These are phyloP conservation scores for Bimastos eiseni DNA, from an alignment of 2,888 invertebrate genomes.

Conservation along the genomic window DNA sequence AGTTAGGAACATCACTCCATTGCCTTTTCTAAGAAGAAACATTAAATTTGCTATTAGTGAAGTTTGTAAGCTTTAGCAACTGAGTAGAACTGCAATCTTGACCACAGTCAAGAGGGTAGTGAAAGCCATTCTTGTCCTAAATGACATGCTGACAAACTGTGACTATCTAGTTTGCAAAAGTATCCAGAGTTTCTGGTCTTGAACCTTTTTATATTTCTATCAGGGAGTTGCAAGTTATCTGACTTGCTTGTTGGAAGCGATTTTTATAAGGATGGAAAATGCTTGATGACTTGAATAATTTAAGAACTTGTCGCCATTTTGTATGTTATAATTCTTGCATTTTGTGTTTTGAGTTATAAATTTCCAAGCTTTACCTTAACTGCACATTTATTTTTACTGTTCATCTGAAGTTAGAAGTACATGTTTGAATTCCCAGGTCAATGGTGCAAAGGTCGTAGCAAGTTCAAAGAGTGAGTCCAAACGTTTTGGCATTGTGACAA, in stretches of 20 bases:
- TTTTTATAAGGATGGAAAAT: not conserved
- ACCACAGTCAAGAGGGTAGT: too few species aligned
- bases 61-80: not conserved
- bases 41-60: not conserved
- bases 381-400: not conserved
- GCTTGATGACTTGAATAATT: not conserved
- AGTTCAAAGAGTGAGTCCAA: constrained; percentile 21
- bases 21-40: not conserved
- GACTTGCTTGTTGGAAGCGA: not conserved
- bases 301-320: not conserved
- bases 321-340: not conserved
- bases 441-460: constrained; percentile 18
- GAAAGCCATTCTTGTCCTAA: too few species aligned
- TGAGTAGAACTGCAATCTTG: not conserved
- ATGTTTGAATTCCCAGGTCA: constrained; percentile 10
- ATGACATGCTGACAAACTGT: too few species aligned
- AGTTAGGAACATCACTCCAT: not conserved
- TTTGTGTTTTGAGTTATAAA: not conserved
- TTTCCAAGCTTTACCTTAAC: not conserved
- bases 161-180: too few species aligned
- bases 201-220: not conserved
- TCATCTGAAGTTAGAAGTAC: not conserved
- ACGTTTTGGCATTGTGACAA: not conserved
- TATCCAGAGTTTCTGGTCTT: not conserved
- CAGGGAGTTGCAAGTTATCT: not conserved